Evolutionary conservation across 2,888 invertebrate species (phyloP), one percentile per base, ranked within the genome.

Genomic region (Eupelmus urozonus): DNA sequence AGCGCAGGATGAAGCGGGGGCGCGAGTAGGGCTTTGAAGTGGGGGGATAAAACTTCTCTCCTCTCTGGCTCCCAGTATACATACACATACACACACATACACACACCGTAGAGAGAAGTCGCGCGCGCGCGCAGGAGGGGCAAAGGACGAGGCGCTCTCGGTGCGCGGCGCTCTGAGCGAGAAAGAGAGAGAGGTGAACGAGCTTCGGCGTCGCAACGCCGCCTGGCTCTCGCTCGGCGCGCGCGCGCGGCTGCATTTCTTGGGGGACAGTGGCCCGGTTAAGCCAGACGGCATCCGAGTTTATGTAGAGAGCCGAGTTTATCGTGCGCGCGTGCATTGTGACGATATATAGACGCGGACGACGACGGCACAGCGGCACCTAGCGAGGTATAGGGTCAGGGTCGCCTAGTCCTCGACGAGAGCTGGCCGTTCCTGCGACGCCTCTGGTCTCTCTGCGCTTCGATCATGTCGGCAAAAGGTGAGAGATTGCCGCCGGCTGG

Each of bases 201-300:
- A 60, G 72, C 72, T 60, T 25, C 27, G 53, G 34, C 51, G 45
- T 11, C 40, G 75, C 74, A 57, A 62, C 23, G 62, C 63, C 45
- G 45, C 2, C 9, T 7, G 25, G 29, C 66, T 53, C 42, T 13
- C 16, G 66, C 57, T 45, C 65, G 66, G 34, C 40, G n/a, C 66
- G 62, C 42, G n/a, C 16, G 66, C 57, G 51, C 65, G 66, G 34
- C 40, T 73, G 77, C 60, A 78, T 62, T 78, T 78, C 78, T 66
- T 60, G 49, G 40, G 72, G 72, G 73, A 78, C 73, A 74, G 62
- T 78, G 40, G 73, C 78, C 45, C 69, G 69, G 13, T 67, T 40
- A 27, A 27, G 4, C n/a, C n/a, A n/a, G n/a, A n/a, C n/a, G n/a
- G n/a, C n/a, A n/a, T n/a, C n/a, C n/a, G n/a, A n/a, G n/a, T n/a